phyloP scores from a whole-genome alignment of 2,797 vertebrate species.

The Sebastes itinus region DNA sequence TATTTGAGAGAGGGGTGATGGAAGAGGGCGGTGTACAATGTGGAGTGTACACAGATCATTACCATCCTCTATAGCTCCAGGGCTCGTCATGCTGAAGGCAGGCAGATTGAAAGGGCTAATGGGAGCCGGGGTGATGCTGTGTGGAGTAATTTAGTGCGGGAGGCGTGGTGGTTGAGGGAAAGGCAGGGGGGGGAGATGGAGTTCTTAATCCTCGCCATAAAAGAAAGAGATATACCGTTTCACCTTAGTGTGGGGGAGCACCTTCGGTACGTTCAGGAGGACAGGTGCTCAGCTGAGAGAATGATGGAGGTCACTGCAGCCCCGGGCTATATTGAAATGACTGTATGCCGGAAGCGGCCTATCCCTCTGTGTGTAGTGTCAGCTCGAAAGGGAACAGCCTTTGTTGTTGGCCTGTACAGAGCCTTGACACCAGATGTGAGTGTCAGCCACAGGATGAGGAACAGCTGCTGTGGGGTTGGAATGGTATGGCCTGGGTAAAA shows the following conservation, averaged over 20 bases:
- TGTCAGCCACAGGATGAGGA: constrained; percentile 66
- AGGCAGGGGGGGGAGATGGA: constrained; percentile 33
- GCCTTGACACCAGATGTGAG: constrained; percentile 77
- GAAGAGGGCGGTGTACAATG: constrained; percentile 20
- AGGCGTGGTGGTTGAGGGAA: constrained; percentile 59
- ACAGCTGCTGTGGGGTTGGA: constrained; percentile 60
- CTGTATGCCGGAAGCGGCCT: constrained; percentile 41
- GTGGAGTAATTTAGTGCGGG: constrained; percentile 78
- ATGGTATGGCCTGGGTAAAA: constrained; percentile 56
- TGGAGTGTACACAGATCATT: constrained; percentile 76
- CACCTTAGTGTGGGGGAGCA: constrained; percentile 62
- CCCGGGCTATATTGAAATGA: constrained; percentile 63
- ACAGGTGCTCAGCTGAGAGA: constrained; percentile 74
- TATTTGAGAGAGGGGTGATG: constrained; percentile 50
- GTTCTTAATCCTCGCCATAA: constrained; percentile 74
- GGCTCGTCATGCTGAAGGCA: constrained; percentile 81
- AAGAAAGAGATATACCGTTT: constrained; percentile 64
- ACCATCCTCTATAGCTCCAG: constrained; percentile 73
- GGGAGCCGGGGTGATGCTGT: constrained; percentile 78
- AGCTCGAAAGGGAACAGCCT: constrained; percentile 67
- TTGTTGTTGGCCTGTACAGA: constrained; percentile 68
- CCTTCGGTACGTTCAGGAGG: constrained; percentile 63
- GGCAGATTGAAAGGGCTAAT: constrained; percentile 80
- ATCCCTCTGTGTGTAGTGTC: constrained; percentile 39
- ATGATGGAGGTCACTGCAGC: constrained; percentile 63